A percentile compares a stretch with the other conserved stretches of the same genome.
phyloP scores from a whole-genome alignment of 2,113 vertebrate species.

The Butorides virescens region DNA sequence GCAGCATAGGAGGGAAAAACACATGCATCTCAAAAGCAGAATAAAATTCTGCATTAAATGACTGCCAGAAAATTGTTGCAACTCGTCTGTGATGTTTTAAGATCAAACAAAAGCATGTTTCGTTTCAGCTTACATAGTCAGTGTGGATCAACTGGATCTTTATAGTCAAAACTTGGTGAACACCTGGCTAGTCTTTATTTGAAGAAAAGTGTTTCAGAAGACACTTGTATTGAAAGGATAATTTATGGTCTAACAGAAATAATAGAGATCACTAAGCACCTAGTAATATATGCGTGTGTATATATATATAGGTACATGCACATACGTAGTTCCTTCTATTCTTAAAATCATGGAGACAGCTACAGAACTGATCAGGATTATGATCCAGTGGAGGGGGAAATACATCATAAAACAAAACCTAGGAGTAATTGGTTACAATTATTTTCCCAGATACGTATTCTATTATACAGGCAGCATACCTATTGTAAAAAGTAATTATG shows the following conservation, averaged over 20 bases:
- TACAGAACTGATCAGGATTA: background rate
- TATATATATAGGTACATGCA: background rate
- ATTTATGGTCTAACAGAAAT: background rate
- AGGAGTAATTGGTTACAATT: background rate
- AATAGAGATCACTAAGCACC: background rate
- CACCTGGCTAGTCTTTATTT: background rate
- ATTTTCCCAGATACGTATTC: background rate
- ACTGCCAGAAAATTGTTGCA: background rate
- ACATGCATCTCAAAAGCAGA: background rate
- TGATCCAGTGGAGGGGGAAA: background rate
- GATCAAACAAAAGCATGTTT: background rate
- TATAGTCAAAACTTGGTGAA: background rate
- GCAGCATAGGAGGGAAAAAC: background rate
- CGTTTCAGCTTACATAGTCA: background rate
- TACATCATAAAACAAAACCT: background rate
- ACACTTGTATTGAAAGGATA: background rate
- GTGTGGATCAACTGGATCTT: background rate
- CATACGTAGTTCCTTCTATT: background rate
- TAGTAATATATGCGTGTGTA: background rate
- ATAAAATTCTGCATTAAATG: background rate
- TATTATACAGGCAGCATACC: background rate
- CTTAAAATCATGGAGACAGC: background rate
- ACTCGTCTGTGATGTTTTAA: background rate
- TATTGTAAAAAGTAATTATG: background rate
- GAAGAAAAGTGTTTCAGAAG: background rate